phyloP scores from a whole-genome alignment of 2,113 vertebrate species.

The Apaloderma vittatum region DNA sequence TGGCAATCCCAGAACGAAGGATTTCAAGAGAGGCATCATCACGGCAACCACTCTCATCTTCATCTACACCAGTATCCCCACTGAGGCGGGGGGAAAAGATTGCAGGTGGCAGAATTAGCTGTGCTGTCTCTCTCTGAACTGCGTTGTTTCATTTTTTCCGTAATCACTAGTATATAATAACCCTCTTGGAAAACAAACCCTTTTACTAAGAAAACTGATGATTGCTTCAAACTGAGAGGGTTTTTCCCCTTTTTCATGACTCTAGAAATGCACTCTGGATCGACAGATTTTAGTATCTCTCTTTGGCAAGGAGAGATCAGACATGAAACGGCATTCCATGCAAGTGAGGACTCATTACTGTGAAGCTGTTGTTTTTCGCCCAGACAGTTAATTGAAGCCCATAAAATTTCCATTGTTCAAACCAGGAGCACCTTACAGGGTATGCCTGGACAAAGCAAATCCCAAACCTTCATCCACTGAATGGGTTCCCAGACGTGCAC shows the following conservation, averaged over 20 bases:
- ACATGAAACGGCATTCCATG: constrained; percentile 51
- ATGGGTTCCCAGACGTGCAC: background rate
- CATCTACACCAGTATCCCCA: background rate
- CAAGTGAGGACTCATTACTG: constrained; percentile 65
- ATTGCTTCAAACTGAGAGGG: background rate
- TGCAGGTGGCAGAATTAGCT: background rate
- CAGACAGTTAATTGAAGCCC: constrained; percentile 28
- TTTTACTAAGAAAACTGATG: background rate
- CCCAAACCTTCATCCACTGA: background rate
- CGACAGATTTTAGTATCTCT: constrained; percentile 2
- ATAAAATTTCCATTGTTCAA: constrained; percentile 68
- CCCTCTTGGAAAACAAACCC: background rate
- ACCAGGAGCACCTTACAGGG: background rate
- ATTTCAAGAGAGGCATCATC: background rate
- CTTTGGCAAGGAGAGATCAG: constrained; percentile 21
- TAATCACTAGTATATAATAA: background rate
- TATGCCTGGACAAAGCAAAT: constrained; percentile 6
- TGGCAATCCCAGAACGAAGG: background rate
- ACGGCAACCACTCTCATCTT: background rate
- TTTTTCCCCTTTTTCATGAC: background rate
- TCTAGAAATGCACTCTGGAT: background rate
- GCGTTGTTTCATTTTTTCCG: background rate
- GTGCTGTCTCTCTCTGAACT: background rate
- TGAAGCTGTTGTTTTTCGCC: constrained; percentile 65
- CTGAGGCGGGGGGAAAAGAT: background rate